Evolutionary conservation across 2,797 vertebrate species (phyloP).

Genomic region (Sebastes cheni): DNA sequence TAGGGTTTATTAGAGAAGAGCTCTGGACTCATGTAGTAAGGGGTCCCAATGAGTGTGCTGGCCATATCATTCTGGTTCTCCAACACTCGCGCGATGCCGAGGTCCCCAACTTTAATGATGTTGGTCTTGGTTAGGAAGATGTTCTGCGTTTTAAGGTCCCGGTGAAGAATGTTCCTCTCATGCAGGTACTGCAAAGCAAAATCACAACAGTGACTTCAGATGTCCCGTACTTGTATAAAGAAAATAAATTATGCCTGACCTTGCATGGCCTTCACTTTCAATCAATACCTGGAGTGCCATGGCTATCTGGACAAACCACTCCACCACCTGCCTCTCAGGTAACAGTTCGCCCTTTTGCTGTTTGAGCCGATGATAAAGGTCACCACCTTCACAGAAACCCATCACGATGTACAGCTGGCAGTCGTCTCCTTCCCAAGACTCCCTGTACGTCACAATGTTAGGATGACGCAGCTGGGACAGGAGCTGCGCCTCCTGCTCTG

Average conservation of each 20-base stretch:
- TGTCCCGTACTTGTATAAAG: not conserved
- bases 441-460: slow-evolving; percentile 96
- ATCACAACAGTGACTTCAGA: not conserved
- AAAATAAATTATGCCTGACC: not conserved
- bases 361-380: slow-evolving; percentile 96
- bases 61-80: slow-evolving; percentile 98
- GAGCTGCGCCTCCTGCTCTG: slow-evolving; percentile 96
- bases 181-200: slow-evolving; percentile 90
- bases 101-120: slow-evolving; percentile 98
- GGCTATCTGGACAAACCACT: slow-evolving; percentile 99
- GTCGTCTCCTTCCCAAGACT: slow-evolving; percentile 95
- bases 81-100: slow-evolving; percentile 94
- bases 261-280: not conserved
- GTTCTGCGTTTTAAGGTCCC: slow-evolving; percentile 98
- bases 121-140: slow-evolving; percentile 96
- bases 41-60: slow-evolving; percentile 96
- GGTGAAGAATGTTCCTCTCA: slow-evolving; percentile 94
- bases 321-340: slow-evolving; percentile 93
- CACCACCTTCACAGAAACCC: slow-evolving; percentile 98
- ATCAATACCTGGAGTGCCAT: slow-evolving; percentile 94
- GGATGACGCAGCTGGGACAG: slow-evolving; percentile 93
- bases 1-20: slow-evolving; percentile 97
- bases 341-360: slow-evolving; percentile 92
- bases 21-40: slow-evolving; percentile 99
- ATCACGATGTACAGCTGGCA: slow-evolving; percentile 95